These are phyloP conservation scores for Leptopilina myrica DNA, from an alignment of 2,888 invertebrate species.

Conservation along the genomic window DNA sequence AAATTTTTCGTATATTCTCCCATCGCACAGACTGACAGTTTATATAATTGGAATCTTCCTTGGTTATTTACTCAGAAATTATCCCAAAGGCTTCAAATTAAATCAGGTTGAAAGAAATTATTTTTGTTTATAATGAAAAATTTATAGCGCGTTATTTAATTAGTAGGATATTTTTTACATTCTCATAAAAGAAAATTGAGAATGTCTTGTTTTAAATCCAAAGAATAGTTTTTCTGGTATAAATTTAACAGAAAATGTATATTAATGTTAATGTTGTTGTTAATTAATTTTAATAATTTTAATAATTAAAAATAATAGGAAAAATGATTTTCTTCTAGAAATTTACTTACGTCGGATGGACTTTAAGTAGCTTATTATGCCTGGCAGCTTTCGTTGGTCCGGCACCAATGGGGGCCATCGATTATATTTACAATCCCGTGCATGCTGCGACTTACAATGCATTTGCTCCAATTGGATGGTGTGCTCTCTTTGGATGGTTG, in stretches of 20 bases:
- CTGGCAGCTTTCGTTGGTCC: slow-evolving; percentile 80
- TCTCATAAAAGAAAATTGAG: too few species aligned
- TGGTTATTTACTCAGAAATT: slow-evolving; percentile 80
- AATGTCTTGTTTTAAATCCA: too few species aligned
- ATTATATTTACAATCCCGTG: slow-evolving; percentile 80
- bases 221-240: too few species aligned
- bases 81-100: slow-evolving; percentile 75
- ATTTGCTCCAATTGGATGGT: slow-evolving; percentile 84
- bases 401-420: slow-evolving; percentile 81
- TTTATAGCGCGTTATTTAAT: too few species aligned
- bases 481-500: slow-evolving; percentile 83
- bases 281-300: too few species aligned
- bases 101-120: slow-evolving; percentile 74
- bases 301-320: too few species aligned
- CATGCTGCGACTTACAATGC: slow-evolving; percentile 85
- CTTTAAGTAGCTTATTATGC: slow-evolving; percentile 78
- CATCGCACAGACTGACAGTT: slow-evolving; percentile 82
- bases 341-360: slow-evolving; percentile 80
- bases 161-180: too few species aligned
- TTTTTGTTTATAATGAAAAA: neutral
- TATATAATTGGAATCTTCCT: slow-evolving; percentile 83
- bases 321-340: slow-evolving; percentile 65
- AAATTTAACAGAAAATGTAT: too few species aligned
- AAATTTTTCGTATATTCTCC: slow-evolving; percentile 83
- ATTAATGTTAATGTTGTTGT: too few species aligned